Percentiles rank a stretch among this genome's conserved stretches.
Conservation (phyloP, 2,797 vertebrate genomes). For the Balearica regulorum region DNA sequence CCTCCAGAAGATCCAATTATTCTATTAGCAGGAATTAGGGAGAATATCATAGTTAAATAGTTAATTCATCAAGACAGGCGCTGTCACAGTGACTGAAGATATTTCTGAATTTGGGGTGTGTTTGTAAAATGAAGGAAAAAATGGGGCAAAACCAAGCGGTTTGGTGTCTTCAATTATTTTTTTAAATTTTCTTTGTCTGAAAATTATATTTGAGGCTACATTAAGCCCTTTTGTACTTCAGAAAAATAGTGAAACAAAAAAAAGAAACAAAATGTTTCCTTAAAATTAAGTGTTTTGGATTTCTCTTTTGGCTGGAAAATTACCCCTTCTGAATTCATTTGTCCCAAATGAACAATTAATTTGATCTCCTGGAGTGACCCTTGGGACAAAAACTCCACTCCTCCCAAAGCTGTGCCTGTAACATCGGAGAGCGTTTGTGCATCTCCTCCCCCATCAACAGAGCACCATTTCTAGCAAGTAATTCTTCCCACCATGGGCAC, state of each 20-base stretch:
- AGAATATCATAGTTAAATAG: not conserved
- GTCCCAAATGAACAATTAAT: not conserved
- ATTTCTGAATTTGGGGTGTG: not conserved
- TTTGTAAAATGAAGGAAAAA: not conserved
- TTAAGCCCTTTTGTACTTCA: not conserved
- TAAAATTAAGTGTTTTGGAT: not conserved
- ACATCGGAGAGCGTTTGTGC: rapidly evolving
- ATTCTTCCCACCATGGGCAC: not conserved
- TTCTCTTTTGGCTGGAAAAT: not conserved
- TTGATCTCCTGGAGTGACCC: not conserved
- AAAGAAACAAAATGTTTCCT: not conserved
- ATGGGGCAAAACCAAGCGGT: not conserved
- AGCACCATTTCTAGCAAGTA: not conserved
- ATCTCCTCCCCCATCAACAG: not conserved
- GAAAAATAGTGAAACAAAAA: not conserved
- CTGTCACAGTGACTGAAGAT: not conserved
- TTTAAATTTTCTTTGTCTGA: not conserved
- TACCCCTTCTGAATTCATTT: not conserved
- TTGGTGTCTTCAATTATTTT: not conserved
- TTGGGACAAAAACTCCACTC: not conserved
- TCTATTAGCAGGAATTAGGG: not conserved
- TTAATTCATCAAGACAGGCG: not conserved
- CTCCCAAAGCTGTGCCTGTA: not conserved
- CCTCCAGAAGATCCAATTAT: not conserved
- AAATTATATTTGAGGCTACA: not conserved